These are phyloP conservation scores for Argyresthia albistria DNA, from an alignment of 2,888 invertebrate genomes.

Conservation along the genomic window DNA sequence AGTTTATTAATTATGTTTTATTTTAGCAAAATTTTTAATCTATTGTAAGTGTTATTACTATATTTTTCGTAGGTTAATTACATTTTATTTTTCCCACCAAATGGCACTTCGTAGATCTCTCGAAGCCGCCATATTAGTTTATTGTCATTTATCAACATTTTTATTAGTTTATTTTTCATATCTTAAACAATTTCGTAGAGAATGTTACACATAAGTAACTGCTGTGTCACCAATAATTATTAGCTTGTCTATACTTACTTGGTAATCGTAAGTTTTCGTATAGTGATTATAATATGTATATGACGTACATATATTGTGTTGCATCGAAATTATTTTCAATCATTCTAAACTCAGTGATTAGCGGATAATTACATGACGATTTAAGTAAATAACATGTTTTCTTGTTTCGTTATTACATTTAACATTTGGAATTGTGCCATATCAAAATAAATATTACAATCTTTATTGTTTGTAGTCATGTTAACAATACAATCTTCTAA, in stretches of 20 bases:
- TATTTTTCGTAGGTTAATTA: conserved; percentile 63
- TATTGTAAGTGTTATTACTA: conserved; percentile 68
- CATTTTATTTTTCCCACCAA: conserved; percentile 67
- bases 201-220: conserved; percentile 56
- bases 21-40: conserved; percentile 71
- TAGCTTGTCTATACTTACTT: conserved; percentile 52
- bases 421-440: conserved; percentile 45
- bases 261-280: conserved; percentile 27
- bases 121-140: conserved; percentile 55
- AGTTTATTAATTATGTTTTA: conserved; percentile 73
- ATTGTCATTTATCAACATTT: conserved; percentile 39
- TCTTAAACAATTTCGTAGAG: conserved; percentile 47
- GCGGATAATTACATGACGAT: conserved; percentile 21
- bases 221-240: conserved; percentile 70
- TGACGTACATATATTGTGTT: conserved; percentile 16
- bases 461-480: conserved; percentile 14
- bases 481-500: conserved; percentile 27
- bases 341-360: conserved; percentile 37
- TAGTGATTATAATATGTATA: conserved; percentile 14
- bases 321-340: conserved; percentile 19
- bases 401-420: conserved; percentile 13
- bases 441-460: conserved; percentile 23
- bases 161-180: conserved; percentile 27
- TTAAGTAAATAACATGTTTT: conserved; percentile 1
- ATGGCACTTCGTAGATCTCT: conserved; percentile 46